Evolutionary conservation across 2,888 invertebrate genomes (phyloP), one percentile per base, ranked within the genome.

Genomic region (Orchesellides sinensis): DNA sequence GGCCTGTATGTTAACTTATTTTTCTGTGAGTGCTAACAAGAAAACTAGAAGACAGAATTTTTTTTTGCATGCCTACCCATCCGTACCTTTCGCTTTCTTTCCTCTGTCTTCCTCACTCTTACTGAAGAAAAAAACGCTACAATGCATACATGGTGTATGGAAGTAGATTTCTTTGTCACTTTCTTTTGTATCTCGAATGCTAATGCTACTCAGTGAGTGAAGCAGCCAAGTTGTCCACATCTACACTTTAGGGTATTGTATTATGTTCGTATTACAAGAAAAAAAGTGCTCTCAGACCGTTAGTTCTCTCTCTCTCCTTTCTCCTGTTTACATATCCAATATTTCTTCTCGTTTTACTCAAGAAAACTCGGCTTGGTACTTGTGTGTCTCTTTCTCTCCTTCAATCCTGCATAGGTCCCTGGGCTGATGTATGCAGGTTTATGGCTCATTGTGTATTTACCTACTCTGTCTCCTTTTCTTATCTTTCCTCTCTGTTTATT

Each of bases 181-280:
- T 54, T 75, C n/a, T 32, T 75, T 40, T 66, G 66, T 68, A 79
- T 72, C 65, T 21, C 29, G 72, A 72, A 80, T 80, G 79, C 56
- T 80, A 80, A 80, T 80, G 79, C 66, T 72, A 63, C 65, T 72
- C 65, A 56, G 63, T 69, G 61, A 52, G 49, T 78, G 45, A 56
- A 40, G 19, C 59, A 52, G 40, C 65, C 72, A 80, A 80, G 56
- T 81, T 81, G 73, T 81, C 73, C 79, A 72, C 79, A 61, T 73
- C 61, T 68, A 68, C 73, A 81, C 80, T 81, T 81, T 52, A 73
- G 80, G 80, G 80, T 63, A 73, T 73, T 81, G 80, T 73, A 81
- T 81, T 73, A 81, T 81, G 73, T 68, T 81, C 80, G 73, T 73
- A 81, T 73, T 81, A 73, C 68, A 65, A 70, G 70, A 47, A 61